Base-by-base conservation (phyloP, 2,888 invertebrate genomes). In the Agrotis puta region DNA sequence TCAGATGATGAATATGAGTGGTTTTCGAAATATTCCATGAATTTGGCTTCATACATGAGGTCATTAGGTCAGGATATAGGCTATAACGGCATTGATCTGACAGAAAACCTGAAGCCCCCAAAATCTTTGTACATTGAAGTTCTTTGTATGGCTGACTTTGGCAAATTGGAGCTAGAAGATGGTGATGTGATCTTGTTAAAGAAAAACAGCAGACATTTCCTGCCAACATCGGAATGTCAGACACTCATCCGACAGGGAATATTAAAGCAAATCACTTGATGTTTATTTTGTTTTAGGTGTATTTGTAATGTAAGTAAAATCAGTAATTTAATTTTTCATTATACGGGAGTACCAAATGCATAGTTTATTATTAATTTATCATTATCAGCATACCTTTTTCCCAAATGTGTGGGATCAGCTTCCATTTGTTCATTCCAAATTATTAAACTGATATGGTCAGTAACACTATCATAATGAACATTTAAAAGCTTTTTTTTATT, bases 111-210 rank as follows among this genome's bases (percentile, higher is more conserved):
- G 67, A 97, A 98, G 77, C 99, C 99, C 16, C 99, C 99, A 0
- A 99, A 99, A 91, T 97, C 98, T 0, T 96, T 99, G 16, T 99
- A 98, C 89, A 97, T 99, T 77, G 99, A 99, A 97, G 99, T 99
- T 65, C 96, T 98, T 20, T 99, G 99, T 90, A 89, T 99, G 58
- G 96, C 97, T 58, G 99, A 99, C 92, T 99, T 99, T 93, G 99
- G 99, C 0, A 99, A 98, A 91, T 97, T 99, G 86, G 99, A 99
- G 93, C 96, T 99, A 14, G 98, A 98, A 86, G 98, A 99, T 94
- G 99, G 99, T n/a, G 98, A 98, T 88, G 97, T 98, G 7, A 97
- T 99, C 27, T 96, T 98, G 81, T 95, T 99, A 24, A 99, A 98
- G 92, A 98, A 98, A 92, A 98, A 99, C 89, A 98, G 98, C 81